Evolutionary conservation across 2,797 vertebrate genomes (phyloP), one percentile per base, ranked within the genome.

Genomic region (Anguilla pacifica): DNA sequence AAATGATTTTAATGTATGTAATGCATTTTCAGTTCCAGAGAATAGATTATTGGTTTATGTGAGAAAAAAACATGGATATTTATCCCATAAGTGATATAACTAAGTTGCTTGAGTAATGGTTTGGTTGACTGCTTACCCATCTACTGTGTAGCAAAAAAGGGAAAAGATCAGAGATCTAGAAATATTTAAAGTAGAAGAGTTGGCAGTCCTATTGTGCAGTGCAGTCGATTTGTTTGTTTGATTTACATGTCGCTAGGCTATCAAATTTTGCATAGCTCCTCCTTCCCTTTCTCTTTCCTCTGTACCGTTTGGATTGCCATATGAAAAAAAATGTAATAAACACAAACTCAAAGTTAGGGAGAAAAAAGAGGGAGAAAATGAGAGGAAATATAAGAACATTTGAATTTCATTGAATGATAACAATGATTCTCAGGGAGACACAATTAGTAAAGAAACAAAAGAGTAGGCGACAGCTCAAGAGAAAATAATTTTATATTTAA

Each of bases 251-350:
- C 85, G 87, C 83, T 86, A 89, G 86, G 67, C 79, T 85, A 90
- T 88, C 89, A 85, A 88, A 96, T 96, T 67, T 96, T 96, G 94
- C 95, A 95, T 95, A 89, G 67, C 86, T 91, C 89, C 89, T 93
- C 91, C 93, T 91, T 90, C 85, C 89, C 83, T 92, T 93, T 94
- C 91, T 92, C 85, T 88, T 92, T 89, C 90, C 59, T 22, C 88
- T 86, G 90, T 25, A 88, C 90, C 91, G 28, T 94, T 93, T 94
- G 89, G 87, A 92, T 87, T 83, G 84, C 89, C 6, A 83, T 59
- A 84, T 89, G 92, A 95, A 95, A 94, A 94, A 43, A 85, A 90
- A 94, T 94, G 92, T 89, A 22, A 88, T 88, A 93, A 94, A 93
- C 92, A 92, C n/a, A 81, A 88, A 28, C 91, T 89, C 90, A 91